A percentile compares a stretch with the other conserved stretches of the same genome.
Evolutionary conservation across 2,113 vertebrate species (phyloP).

Genomic region (Archocentrus centrarchus): DNA sequence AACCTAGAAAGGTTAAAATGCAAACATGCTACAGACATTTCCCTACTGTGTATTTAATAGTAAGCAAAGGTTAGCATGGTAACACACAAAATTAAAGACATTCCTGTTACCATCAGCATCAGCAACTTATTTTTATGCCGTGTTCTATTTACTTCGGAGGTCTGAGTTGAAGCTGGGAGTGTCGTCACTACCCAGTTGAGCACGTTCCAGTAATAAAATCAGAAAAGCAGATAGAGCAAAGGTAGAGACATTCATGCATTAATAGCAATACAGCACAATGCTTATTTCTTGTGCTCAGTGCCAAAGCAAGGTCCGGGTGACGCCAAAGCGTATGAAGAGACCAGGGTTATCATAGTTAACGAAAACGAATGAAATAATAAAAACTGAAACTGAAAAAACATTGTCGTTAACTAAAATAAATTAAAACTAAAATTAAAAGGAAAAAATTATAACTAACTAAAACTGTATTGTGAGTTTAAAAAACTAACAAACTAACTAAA

Average conservation of each 20-base stretch:
- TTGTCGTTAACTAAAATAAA: too few species aligned
- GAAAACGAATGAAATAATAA: too few species aligned
- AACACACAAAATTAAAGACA: neutral
- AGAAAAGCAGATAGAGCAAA: neutral
- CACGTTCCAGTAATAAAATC: neutral
- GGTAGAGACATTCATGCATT: neutral
- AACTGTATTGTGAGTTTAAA: too few species aligned
- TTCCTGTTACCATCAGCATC: neutral
- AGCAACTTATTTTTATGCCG: neutral
- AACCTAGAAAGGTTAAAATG: neutral
- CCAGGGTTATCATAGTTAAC: too few species aligned
- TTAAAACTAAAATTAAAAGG: too few species aligned
- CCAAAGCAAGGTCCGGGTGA: too few species aligned
- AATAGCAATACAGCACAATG: neutral
- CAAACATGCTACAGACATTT: neutral
- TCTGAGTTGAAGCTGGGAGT: neutral
- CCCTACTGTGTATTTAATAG: neutral
- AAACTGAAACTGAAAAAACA: too few species aligned
- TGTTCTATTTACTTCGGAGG: neutral
- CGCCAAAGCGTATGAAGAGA: too few species aligned
- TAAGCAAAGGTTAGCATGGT: neutral
- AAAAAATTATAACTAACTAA: too few species aligned
- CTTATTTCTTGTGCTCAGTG: neutral
- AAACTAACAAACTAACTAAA: too few species aligned
- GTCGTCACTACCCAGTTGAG: neutral